A percentile compares a stretch with the other conserved stretches of the same genome.
Evolutionary conservation across 2,113 vertebrate species (phyloP).

Genomic region (Halichoeres trimaculatus): DNA sequence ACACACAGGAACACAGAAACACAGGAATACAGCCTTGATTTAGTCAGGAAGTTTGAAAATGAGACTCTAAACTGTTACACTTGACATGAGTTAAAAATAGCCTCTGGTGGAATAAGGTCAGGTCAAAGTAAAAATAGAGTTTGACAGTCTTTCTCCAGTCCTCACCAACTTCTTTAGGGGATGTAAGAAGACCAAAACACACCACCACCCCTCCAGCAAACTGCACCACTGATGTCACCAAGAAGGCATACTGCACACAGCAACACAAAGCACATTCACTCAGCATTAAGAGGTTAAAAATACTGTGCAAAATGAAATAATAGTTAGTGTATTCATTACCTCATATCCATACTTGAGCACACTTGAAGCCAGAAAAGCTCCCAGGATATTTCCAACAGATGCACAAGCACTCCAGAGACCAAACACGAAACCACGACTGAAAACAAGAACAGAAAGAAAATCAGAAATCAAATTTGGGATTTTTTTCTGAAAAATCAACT

Average conservation of each 20-base stretch:
- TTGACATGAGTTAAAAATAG: neutral
- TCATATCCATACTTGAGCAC: slow-evolving; percentile 96
- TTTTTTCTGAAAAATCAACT: neutral
- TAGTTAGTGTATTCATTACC: slow-evolving; percentile 76
- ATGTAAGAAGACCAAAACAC: slow-evolving; percentile 94
- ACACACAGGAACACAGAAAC: no score
- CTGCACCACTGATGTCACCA: slow-evolving; percentile 95
- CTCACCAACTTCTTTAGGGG: slow-evolving; percentile 96
- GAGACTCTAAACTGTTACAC: neutral
- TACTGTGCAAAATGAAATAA: neutral
- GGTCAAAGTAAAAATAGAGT: neutral
- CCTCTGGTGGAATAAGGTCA: neutral
- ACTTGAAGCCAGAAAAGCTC: slow-evolving; percentile 93
- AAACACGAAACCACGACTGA: slow-evolving; percentile 93
- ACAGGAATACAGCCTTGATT: neutral
- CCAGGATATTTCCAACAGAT: slow-evolving; percentile 96
- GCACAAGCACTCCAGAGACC: slow-evolving; percentile 98
- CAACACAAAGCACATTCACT: neutral
- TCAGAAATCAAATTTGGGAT: neutral
- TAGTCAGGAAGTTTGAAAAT: neutral
- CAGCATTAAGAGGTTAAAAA: neutral
- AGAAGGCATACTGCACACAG: slow-evolving; percentile 91
- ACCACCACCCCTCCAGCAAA: slow-evolving; percentile 95
- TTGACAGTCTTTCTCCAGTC: neutral
- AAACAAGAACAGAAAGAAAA: slow-evolving; percentile 7